phyloP scores from a whole-genome alignment of 2,113 vertebrate genomes.

The Antennarius striatus region DNA sequence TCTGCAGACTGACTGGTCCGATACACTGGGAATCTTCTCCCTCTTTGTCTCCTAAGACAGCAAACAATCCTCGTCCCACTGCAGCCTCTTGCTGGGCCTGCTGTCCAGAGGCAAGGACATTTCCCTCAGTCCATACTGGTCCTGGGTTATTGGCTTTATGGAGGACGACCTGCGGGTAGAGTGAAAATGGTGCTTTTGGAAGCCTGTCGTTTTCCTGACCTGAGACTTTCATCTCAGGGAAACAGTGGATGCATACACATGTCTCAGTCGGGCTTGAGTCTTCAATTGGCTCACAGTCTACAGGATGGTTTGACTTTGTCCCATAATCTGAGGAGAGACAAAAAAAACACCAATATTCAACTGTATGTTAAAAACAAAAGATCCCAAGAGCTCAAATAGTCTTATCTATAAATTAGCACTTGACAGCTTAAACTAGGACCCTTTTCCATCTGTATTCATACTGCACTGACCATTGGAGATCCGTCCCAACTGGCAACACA shows the following conservation, averaged over 20 bases:
- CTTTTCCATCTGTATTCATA: background rate
- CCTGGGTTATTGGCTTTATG: slow-evolving; percentile 4
- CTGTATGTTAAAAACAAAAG: no score
- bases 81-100: rapidly evolving
- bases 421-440: no score
- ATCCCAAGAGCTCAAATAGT: no score
- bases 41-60: background rate
- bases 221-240: slow-evolving; percentile 75
- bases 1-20: no score
- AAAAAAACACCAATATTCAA: no score
- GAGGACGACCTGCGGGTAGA: slow-evolving; percentile 47
- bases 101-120: background rate
- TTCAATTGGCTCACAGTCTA: slow-evolving; percentile 7
- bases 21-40: background rate
- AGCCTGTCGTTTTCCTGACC: slow-evolving; percentile 53
- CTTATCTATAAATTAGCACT: no score
- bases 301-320: slow-evolving; percentile 7
- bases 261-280: slow-evolving; percentile 83
- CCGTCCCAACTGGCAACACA: background rate
- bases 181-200: background rate
- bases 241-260: slow-evolving; percentile 84
- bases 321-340: slow-evolving; percentile 66
- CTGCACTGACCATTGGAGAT: slow-evolving; percentile 72
- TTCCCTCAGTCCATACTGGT: background rate
- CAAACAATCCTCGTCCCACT: slow-evolving; percentile 37